A percentile compares a stretch with the other conserved stretches of the same genome.
These are phyloP conservation scores for Coracopsis vasa DNA, from an alignment of 2,113 vertebrate species.

Conservation along the genomic window DNA sequence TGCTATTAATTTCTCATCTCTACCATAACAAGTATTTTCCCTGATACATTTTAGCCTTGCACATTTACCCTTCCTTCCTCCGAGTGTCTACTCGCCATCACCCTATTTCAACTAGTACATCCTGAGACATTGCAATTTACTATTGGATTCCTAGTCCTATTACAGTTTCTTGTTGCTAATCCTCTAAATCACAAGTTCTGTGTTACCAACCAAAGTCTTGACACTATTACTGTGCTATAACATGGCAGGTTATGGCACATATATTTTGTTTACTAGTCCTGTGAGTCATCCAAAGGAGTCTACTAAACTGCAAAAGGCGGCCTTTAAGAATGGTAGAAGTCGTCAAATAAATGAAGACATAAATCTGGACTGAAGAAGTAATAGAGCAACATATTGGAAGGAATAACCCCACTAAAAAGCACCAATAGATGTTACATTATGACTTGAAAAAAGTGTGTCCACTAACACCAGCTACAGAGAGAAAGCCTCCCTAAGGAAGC, in stretches of 20 bases:
- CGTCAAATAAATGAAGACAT: neutral
- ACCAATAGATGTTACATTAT: neutral
- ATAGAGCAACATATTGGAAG: neutral
- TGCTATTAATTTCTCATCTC: neutral
- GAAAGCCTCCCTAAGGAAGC: neutral
- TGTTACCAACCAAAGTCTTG: neutral
- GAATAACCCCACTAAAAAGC: neutral
- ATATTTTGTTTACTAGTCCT: neutral
- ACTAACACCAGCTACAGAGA: neutral
- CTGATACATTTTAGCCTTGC: neutral
- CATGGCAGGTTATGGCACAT: neutral
- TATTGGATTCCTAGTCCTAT: neutral
- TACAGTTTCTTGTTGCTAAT: neutral
- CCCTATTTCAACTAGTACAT: neutral
- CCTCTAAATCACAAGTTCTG: neutral
- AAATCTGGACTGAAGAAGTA: neutral
- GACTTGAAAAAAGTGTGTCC: neutral
- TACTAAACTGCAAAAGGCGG: neutral
- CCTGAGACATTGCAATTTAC: neutral
- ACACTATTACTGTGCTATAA: neutral
- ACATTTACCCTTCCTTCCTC: neutral
- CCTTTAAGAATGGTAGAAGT: neutral
- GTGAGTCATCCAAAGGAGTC: neutral
- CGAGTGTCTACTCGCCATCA: neutral
- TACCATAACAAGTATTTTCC: neutral